Base-by-base conservation (phyloP, 2,888 invertebrate genomes). In the Coelopa pilipes region DNA sequence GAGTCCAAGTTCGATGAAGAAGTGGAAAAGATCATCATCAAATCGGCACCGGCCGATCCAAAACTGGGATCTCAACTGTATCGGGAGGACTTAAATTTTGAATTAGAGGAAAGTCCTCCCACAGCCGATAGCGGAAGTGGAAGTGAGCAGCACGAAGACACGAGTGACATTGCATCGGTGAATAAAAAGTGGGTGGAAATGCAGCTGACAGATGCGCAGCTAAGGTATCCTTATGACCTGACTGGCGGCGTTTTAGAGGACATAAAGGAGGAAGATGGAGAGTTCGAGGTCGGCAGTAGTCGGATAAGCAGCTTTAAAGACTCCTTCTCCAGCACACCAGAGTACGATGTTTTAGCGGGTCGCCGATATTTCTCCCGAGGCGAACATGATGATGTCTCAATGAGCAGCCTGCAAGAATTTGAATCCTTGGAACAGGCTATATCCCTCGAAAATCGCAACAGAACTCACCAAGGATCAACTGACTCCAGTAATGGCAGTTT, bases 381-480 rank as follows among this genome's bases (percentile, higher is more conserved):
- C 11, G 96, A 97, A 80, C 94, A 95, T 83, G 97, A 98, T 84
- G 96, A 97, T 84, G 91, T 96, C 59, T 97, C 97, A 0, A 93
- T 97, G 87, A 96, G 94, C 78, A 97, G 97, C 9, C 89, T 98
- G 75, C 96, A 96, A 87, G 98, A 98, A 85, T 98, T 98, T 89
- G 98, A 98, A 89, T 93, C 93, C 77, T 88, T 98, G 15, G 98
- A 98, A 87, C 92, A 92, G 80, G 94, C 95, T 1, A 92, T 97
- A 82, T 92, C 92, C 0, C 89, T 94, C 84, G 96, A 96, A 84
- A 94, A 93, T 84, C 92, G 91, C 80, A 91, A 91, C 81, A 90
- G 90, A 79, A 80, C 81, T 1, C 84, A 85, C 62, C 92, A 92
- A 71, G 93, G 95, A 12, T 96, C 96, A 1, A 94, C 96, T 82